phyloP scores from a whole-genome alignment of 2,888 invertebrate genomes.

The Yponomeuta sedellus region DNA sequence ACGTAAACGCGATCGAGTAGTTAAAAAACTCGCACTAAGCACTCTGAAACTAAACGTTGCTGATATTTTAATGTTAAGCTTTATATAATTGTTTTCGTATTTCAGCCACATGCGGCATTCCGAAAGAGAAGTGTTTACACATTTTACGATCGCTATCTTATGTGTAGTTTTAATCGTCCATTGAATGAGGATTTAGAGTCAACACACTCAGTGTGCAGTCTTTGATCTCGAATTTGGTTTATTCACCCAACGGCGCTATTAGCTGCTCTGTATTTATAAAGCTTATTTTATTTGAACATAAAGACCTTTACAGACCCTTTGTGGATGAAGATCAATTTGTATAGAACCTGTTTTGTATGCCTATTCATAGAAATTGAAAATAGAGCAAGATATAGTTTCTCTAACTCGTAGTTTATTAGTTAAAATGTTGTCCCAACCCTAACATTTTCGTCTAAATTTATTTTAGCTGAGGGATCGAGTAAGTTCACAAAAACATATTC shows the following conservation, averaged over 20 bases:
- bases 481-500: no score
- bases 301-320: not conserved
- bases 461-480: no score
- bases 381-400: no score
- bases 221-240: not conserved
- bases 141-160: conserved; percentile 6
- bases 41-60: no score
- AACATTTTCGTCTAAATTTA: not conserved
- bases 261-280: not conserved
- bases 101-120: not conserved
- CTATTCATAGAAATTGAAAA: no score
- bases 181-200: not conserved
- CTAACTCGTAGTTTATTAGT: no score
- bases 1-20: no score
- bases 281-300: not conserved
- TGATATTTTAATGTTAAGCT: no score
- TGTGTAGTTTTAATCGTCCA: not conserved
- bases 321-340: not conserved
- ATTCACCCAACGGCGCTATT: not conserved
- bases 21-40: no score
- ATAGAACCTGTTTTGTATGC: no score
- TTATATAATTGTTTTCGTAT: no score
- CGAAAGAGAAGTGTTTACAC: not conserved
- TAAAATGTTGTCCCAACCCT: no score
- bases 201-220: not conserved